Conservation (phyloP, 2,888 invertebrate species). For the Cryptocephalus primarius region DNA sequence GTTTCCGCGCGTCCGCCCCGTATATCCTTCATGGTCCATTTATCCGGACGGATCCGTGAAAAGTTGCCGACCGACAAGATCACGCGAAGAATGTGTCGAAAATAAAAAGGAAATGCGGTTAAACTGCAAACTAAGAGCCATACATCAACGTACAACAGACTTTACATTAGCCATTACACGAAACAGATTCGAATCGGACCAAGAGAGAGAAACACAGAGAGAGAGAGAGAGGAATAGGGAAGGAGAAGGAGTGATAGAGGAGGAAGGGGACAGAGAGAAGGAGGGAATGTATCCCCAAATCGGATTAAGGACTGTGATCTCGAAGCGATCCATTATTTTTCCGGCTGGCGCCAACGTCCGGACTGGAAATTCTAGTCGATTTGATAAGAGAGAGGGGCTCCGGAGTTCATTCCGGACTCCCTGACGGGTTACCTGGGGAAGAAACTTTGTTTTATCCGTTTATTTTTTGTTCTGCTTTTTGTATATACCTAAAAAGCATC, state of each 20-base stretch:
- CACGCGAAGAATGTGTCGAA: conserved; percentile 5
- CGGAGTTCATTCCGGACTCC: neutral
- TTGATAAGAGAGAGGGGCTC: conserved; percentile 10
- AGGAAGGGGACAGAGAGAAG: conserved; percentile 5
- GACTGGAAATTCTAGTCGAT: conserved; percentile 24
- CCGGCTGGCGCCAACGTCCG: conserved; percentile 32
- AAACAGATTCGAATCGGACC: conserved; percentile 23
- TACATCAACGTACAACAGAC: conserved; percentile 21
- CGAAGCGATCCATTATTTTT: conserved; percentile 30
- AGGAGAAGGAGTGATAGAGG: neutral
- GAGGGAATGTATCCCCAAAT: conserved; percentile 22
- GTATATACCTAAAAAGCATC: too few species aligned
- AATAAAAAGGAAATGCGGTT: conserved; percentile 14
- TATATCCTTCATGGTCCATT: too few species aligned
- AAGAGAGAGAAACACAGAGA: conserved; percentile 9
- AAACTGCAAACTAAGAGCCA: conserved; percentile 17
- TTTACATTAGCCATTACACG: conserved; percentile 27
- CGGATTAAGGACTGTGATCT: conserved; percentile 32
- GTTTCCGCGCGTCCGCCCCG: too few species aligned
- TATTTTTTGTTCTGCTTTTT: too few species aligned
- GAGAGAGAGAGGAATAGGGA: neutral
- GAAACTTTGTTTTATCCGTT: too few species aligned
- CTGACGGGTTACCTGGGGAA: neutral
- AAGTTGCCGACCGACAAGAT: too few species aligned
- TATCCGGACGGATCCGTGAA: too few species aligned